Base-by-base conservation (phyloP, 2,888 invertebrate species). In the Pandemis heparana region DNA sequence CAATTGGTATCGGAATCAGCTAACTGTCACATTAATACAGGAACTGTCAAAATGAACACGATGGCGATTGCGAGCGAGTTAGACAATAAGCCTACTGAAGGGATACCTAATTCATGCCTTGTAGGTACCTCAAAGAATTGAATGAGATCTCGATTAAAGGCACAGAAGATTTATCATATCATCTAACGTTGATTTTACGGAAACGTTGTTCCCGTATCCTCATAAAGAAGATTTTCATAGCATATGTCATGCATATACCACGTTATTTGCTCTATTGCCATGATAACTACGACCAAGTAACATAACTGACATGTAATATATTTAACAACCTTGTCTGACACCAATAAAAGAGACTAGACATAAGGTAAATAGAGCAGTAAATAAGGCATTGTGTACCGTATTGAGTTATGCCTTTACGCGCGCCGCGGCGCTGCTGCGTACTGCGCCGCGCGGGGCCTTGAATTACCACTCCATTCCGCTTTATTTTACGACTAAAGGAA, bases 401-500 rank as follows among this genome's bases (percentile, higher is more conserved):
- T 39, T 72, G 51, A 63, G 71, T 78, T 76, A 76, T 71, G 74
- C 67, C 74, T 78, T 73, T 71, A 78, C 79, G 75, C 76, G 66
- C 64, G 66, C 64, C 76, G 75, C 77, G 75, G 77, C 64, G 23
- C 65, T 38, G 46, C 53, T 76, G 75, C 78, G 76, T 77, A 78
- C 77, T 80, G 78, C 80, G 81, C 75, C 78, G 78, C 75, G 71
- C 75, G 71, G 71, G 72, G 72, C 77, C 77, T 77, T 76, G 76
- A 79, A 75, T 77, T 76, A 69, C 76, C 78, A 79, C 76, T 84
- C 81, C 86, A 85, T 86, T 86, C 82, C 80, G 76, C 83, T 85
- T 85, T 81, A 83, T 83, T 86, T 84, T 82, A 84, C 85, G 82
- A 84, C 78, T 82, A 81, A 80, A 82, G 77, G 78, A 80, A 82